A percentile compares a stretch with the other conserved stretches of the same genome.
Evolutionary conservation across 2,888 invertebrate genomes (phyloP).

Genomic region (Drosophila atripex): DNA sequence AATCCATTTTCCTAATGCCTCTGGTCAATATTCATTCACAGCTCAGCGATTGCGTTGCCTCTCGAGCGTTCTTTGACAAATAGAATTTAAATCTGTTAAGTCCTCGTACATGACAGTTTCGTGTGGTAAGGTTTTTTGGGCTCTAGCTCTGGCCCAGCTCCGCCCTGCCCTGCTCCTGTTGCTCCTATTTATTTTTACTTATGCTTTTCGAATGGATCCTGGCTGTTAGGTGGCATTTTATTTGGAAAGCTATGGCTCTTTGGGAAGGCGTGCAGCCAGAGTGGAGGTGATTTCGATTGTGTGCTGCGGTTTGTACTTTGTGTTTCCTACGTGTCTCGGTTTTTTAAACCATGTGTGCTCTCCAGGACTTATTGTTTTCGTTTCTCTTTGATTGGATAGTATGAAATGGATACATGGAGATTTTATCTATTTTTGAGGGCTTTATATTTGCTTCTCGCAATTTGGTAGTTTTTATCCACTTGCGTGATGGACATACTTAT

Average conservation of each 20-base stretch:
- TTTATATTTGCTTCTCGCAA: conserved; percentile 65
- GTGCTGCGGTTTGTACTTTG: conserved; percentile 74
- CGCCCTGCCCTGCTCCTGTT: conserved; percentile 5
- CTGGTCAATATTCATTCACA: conserved; percentile 60
- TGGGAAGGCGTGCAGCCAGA: conserved; percentile 23
- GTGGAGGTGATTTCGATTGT: conserved; percentile 77
- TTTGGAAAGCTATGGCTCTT: conserved; percentile 58
- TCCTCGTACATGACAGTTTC: conserved; percentile 76
- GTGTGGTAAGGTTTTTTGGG: conserved; percentile 48
- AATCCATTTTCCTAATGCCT: conserved; percentile 27
- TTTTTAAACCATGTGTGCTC: conserved; percentile 70
- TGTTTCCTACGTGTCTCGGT: conserved; percentile 73
- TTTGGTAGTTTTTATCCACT: conserved; percentile 47
- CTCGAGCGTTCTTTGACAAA: conserved; percentile 51
- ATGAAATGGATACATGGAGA: conserved; percentile 20
- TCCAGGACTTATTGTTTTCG: conserved; percentile 58
- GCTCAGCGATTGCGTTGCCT: conserved; percentile 13
- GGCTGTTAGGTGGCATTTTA: conserved; percentile 48
- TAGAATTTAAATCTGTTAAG: conserved; percentile 79
- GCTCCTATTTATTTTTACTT: conserved; percentile 58
- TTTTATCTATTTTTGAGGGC: conserved; percentile 59
- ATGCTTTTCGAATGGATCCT: conserved; percentile 21
- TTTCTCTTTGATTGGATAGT: conserved; percentile 53
- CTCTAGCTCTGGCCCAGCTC: neutral
- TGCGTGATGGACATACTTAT: conserved; percentile 49